These are phyloP conservation scores for Piaya cayana DNA, from an alignment of 2,113 vertebrate species.

Conservation along the genomic window DNA sequence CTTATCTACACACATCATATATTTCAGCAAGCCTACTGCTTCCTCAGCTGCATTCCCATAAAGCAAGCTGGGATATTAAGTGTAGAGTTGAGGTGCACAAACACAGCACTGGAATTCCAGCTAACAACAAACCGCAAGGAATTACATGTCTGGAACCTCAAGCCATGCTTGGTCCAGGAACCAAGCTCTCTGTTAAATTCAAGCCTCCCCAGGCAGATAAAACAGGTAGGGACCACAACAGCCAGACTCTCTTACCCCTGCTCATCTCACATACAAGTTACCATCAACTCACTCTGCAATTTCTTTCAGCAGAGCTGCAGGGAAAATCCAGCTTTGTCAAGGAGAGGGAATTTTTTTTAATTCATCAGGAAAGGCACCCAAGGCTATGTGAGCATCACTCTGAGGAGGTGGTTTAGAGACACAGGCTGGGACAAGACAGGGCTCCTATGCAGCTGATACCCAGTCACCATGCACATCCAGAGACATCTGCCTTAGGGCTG, in stretches of 20 bases:
- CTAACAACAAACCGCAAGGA: not conserved
- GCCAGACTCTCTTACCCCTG: not conserved
- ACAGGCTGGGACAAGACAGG: not conserved
- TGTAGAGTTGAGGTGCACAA: not conserved
- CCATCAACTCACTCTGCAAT: accelerated
- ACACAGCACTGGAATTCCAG: not conserved
- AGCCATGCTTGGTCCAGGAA: not conserved
- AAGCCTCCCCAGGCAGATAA: not conserved
- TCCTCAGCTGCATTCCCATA: not conserved
- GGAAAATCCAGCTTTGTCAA: not conserved
- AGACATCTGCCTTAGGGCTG: accelerated
- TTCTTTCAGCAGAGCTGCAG: not conserved
- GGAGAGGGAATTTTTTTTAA: not conserved
- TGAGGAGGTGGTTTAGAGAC: not conserved
- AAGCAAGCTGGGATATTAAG: not conserved
- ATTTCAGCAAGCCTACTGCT: not conserved
- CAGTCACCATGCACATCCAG: accelerated
- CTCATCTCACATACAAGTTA: not conserved
- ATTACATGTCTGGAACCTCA: not conserved
- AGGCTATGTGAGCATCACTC: accelerated
- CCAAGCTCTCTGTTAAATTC: not conserved
- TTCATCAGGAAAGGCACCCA: accelerated
- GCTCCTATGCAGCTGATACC: not conserved
- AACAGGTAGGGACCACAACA: not conserved
- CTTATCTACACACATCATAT: accelerated